Evolutionary conservation across 2,797 vertebrate species (phyloP), one percentile per base, ranked within the genome.

Genomic region (Alectoris magna): DNA sequence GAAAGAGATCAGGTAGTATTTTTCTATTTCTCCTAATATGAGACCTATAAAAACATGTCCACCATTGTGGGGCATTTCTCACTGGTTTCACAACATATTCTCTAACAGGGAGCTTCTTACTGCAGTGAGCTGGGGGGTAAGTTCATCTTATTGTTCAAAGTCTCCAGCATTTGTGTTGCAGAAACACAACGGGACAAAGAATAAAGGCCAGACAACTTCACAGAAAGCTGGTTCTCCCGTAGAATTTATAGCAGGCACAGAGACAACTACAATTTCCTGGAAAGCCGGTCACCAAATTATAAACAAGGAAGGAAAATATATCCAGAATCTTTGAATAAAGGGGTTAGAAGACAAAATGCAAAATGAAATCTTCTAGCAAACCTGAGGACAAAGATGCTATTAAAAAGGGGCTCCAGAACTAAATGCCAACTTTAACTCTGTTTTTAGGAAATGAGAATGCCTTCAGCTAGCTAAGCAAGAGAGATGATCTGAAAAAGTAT

Each of bases 11-110:
- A 1, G 0, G 2, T 16, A 67, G 31, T 31, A 27, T 11, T 68
- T 39, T 67, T 38, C 55, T 56, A n/a, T 56, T 56, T 60, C 51
- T 41, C 58, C 48, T 51, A 59, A 55, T 1, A 56, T 17, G 16
- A 16, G 10, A 9, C 77, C 6, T 36, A 31, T 7, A 13, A 77
- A 39, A 0, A 39, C 1, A 0, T 3, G 9, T 38, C 39, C 69
- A 55, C 9, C 10, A 38, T 69, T 27, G 29, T 8, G 39, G 27
- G 27, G 62, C 36, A 72, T 7, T 66, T 36, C 8, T 12, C 17
- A 22, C 34, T 14, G 64, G 60, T 90, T 86, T 38, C 14, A 5
- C 17, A 19, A 17, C 10, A 14, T 19, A 24, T 43, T 69, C n/a
- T 22, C 1, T 14, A 67, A 75, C 63, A 70, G 2, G 13, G 22